Percentiles rank a stretch among this genome's conserved stretches.
Conservation (phyloP, 2,888 invertebrate species). For the Drosophila atroscutellata region DNA sequence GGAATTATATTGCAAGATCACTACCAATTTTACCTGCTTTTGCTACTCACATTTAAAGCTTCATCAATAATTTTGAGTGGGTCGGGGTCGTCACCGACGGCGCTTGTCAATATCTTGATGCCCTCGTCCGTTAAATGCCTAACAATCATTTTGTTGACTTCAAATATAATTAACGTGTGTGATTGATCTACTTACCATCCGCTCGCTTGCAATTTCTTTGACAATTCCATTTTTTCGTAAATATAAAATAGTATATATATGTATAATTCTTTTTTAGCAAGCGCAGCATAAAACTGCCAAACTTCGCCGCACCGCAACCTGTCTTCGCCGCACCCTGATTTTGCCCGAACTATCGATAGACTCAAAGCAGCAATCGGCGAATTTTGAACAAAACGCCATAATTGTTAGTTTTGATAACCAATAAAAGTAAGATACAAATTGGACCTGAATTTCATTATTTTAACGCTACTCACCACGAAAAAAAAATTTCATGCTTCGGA, state of each 20-base stretch:
- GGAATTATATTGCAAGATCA: neutral
- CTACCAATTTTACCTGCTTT: neutral
- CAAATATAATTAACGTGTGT: neutral
- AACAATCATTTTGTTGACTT: neutral
- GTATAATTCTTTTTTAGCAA: slow-evolving; percentile 41
- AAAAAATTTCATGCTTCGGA: no score
- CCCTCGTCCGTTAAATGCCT: slow-evolving; percentile 91
- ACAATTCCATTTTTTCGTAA: slow-evolving; percentile 86
- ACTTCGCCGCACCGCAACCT: slow-evolving; percentile 32
- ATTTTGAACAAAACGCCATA: neutral
- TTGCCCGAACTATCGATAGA: slow-evolving; percentile 12
- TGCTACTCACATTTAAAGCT: slow-evolving; percentile 90
- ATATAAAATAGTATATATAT: slow-evolving; percentile 25
- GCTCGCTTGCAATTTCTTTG: slow-evolving; percentile 88
- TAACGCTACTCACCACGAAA: neutral
- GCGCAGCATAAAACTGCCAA: slow-evolving; percentile 42
- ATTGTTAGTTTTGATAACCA: neutral
- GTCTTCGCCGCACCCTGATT: slow-evolving; percentile 27
- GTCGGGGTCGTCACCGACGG: slow-evolving; percentile 84
- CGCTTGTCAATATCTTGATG: slow-evolving; percentile 88
- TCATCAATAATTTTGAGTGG: slow-evolving; percentile 87
- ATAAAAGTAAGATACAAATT: no score
- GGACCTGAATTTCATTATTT: neutral
- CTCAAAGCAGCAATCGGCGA: neutral
- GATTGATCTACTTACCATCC: slow-evolving; percentile 87